Conservation (phyloP, 2,888 invertebrate genomes). For the Sarcophaga carnaria region DNA sequence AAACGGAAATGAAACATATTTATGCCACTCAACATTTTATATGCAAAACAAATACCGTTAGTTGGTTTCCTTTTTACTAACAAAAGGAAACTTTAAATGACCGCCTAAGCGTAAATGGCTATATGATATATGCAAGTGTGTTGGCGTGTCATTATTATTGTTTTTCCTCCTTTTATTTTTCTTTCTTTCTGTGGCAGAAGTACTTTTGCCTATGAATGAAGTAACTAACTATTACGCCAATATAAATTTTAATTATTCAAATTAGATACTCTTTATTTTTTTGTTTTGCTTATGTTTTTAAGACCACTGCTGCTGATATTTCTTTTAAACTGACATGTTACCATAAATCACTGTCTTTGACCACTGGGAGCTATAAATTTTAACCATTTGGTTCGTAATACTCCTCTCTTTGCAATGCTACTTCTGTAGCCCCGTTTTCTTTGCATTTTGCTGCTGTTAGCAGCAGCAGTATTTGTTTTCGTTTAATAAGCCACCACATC, state of each 20-base stretch:
- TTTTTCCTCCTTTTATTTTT: not conserved
- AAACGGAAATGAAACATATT: conserved; percentile 62
- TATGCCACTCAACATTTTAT: conserved; percentile 61
- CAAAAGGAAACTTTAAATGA: no score
- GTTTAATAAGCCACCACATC: no score
- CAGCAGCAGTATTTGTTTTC: no score
- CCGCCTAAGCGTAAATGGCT: no score
- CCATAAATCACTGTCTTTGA: conserved; percentile 65
- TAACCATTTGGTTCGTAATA: not conserved
- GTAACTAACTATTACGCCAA: conserved; percentile 50
- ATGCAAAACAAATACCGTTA: conserved; percentile 56
- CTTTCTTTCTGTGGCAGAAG: not conserved
- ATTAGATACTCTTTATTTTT: conserved; percentile 54
- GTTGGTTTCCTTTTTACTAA: conserved; percentile 41
- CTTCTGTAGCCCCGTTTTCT: not conserved
- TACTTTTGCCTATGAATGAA: not conserved
- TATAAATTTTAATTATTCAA: conserved; percentile 68
- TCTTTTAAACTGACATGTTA: conserved; percentile 56
- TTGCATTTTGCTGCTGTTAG: not conserved
- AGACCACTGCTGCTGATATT: conserved; percentile 9
- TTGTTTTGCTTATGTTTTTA: not conserved
- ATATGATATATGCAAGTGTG: not conserved
- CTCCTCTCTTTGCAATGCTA: not conserved
- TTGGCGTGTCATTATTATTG: conserved; percentile 14
- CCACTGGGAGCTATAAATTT: conserved; percentile 63